Conservation (phyloP, 1,140 invertebrate genomes). For the Helicoverpa zea region DNA sequence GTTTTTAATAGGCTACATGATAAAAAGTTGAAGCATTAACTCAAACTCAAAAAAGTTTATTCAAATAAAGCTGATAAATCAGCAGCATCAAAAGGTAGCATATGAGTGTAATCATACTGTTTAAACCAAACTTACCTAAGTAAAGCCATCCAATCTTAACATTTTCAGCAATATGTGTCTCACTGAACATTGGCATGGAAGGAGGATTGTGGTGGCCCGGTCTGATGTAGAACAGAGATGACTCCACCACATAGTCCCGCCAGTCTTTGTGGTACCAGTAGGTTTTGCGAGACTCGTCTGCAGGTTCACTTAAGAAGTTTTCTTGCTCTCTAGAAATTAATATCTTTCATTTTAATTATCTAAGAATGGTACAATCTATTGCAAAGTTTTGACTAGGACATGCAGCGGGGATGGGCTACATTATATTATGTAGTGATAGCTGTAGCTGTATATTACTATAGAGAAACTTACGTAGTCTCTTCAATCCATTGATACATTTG, state of each 20-base stretch:
- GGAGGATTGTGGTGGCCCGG: constrained; percentile 93
- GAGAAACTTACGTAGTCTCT: constrained; percentile 86
- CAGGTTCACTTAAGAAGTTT: constrained; percentile 76
- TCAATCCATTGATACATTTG: constrained; percentile 98
- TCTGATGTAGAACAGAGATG: constrained; percentile 91
- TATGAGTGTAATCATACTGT: no score
- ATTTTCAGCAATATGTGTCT: constrained; percentile 87
- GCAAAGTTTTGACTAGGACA: no score
- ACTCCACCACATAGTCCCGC: constrained; percentile 94
- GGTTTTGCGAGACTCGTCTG: constrained; percentile 85
- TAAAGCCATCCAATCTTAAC: constrained; percentile 87
- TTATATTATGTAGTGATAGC: no score
- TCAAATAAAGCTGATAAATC: no score
- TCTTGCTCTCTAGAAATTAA: constrained; percentile 72
- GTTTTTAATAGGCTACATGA: no score
- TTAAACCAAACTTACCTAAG: constrained; percentile 67
- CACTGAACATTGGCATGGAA: constrained; percentile 89
- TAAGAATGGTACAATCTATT: no score
- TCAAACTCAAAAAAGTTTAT: no score
- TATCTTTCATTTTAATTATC: background rate
- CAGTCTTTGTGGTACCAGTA: constrained; percentile 94
- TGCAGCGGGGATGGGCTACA: no score
- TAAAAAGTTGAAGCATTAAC: no score
- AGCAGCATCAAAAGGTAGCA: no score
- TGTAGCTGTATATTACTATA: background rate